Evolutionary conservation across 2,888 invertebrate species (phyloP).

Genomic region (Sisyra nigra): DNA sequence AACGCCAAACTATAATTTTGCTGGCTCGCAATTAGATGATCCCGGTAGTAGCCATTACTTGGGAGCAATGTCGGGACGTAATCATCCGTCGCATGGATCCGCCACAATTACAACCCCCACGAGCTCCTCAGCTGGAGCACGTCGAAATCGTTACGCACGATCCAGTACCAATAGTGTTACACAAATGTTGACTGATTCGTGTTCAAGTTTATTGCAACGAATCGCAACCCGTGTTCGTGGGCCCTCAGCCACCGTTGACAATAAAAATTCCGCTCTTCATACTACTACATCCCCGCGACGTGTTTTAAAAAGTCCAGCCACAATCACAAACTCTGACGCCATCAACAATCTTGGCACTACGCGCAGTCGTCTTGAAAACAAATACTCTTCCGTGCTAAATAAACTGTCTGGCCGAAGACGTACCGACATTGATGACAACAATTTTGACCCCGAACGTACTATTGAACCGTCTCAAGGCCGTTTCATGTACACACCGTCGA

Average conservation of each 20-base stretch:
- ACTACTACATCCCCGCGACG: constrained; percentile 23
- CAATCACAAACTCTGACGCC: constrained; percentile 12
- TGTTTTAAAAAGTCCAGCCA: constrained; percentile 29
- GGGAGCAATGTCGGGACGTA: too few relatives aligned
- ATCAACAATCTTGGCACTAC: constrained; percentile 32
- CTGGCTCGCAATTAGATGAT: too few relatives aligned
- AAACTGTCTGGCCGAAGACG: constrained; percentile 44
- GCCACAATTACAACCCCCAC: constrained; percentile 13
- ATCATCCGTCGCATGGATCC: constrained; percentile 13
- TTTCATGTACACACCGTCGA: constrained; percentile 18
- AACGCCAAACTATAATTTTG: constrained; percentile 11
- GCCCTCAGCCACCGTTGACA: constrained; percentile 41
- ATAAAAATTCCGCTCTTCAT: constrained; percentile 27
- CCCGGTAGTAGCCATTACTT: too few relatives aligned
- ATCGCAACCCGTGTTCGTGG: constrained; percentile 58
- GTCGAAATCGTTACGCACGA: constrained; percentile 58
- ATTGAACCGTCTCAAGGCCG: constrained; percentile 39
- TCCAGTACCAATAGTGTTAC: constrained; percentile 70
- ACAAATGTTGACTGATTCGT: constrained; percentile 73
- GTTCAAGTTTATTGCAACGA: constrained; percentile 69
- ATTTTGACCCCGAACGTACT: constrained; percentile 48
- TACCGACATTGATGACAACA: constrained; percentile 29
- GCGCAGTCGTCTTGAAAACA: constrained; percentile 58
- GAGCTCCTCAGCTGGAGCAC: constrained; percentile 25
- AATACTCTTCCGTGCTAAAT: constrained; percentile 61